Evolutionary conservation across 2,797 vertebrate species (phyloP).

Genomic region (Chelidonichthys spinosus): DNA sequence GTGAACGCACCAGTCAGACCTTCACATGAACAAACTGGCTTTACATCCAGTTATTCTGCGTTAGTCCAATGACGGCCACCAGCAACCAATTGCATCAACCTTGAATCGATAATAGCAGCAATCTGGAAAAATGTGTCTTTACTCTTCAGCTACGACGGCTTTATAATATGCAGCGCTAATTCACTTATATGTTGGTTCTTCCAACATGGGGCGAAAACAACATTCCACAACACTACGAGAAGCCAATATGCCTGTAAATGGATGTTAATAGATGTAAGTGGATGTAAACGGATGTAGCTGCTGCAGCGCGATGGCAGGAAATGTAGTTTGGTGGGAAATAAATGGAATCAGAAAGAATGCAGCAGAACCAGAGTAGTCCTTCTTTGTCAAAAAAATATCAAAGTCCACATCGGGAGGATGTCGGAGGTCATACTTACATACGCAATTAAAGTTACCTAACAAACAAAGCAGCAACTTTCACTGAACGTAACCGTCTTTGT

Average conservation of each 20-base stretch:
- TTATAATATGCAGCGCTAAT: background rate
- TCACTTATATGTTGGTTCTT: too few relatives aligned
- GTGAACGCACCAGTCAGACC: constrained; percentile 1
- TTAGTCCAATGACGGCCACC: constrained; percentile 17
- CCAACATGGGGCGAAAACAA: too few relatives aligned
- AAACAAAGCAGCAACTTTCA: background rate
- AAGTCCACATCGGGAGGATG: too few relatives aligned
- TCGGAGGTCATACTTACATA: background rate
- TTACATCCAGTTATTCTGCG: background rate
- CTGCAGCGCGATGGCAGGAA: background rate
- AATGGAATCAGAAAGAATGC: background rate
- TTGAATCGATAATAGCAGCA: constrained; percentile 10
- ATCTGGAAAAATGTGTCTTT: background rate
- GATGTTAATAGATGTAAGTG: too few relatives aligned
- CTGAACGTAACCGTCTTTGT: background rate
- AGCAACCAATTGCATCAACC: background rate
- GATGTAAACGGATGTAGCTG: background rate
- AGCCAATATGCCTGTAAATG: too few relatives aligned
- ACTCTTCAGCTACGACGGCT: background rate
- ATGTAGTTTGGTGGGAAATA: background rate
- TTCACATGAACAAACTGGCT: constrained; percentile 27
- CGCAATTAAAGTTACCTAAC: background rate
- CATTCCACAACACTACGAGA: too few relatives aligned
- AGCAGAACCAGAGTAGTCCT: constrained; percentile 1
- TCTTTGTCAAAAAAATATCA: too few relatives aligned